Evolutionary conservation across 2,113 vertebrate species (phyloP), one percentile per base, ranked within the genome.

Genomic region (Sinosuthora webbiana): DNA sequence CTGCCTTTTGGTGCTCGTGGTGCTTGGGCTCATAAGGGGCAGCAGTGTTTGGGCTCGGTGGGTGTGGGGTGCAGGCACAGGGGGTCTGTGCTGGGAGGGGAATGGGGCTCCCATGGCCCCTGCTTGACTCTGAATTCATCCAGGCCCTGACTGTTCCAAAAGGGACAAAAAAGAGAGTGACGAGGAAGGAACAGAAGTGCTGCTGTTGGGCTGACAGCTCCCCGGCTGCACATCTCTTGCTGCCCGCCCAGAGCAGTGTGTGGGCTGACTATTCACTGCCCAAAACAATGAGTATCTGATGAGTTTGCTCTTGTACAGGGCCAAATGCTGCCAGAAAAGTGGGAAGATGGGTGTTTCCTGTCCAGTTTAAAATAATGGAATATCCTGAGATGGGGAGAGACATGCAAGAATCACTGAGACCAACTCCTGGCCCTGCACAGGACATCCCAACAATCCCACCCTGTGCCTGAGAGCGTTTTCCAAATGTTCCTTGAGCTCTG

Each of bases 1-100:
- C 39, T 49, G 65, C 22, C 1, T 33, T 23, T 55, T 35, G 41
- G 31, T 53, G 76, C 33, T 83, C 0, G 0, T 24, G 41, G 42
- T 35, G 2, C 28, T 39, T 50, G 16, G 10, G 47, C 24, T 33
- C 21, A 8, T 20, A 44, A 70, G n/a, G 9, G 42, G 50, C 45
- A 44, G n/a, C 4, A 17, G 7, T 8, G 31, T 30, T 45, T 27
- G 28, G 31, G 44, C 9, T 68, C 24, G 31, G 39, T 37, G 74
- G 33, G 28, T 16, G 39, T 2, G 1, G 65, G 28, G 22, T 13
- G 9, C 30, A 10, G 91, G 83, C 22, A 75, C 2, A 4, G 39
- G 27, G 25, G n/a, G 9, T 45, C 33, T 31, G 60, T 13, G 25
- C 7, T 24, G 28, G 45, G 45, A 60, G 19, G 18, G 24, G n/a